Base-by-base conservation (phyloP, 1,140 invertebrate species). In the Lepidotrigona ventralis region DNA sequence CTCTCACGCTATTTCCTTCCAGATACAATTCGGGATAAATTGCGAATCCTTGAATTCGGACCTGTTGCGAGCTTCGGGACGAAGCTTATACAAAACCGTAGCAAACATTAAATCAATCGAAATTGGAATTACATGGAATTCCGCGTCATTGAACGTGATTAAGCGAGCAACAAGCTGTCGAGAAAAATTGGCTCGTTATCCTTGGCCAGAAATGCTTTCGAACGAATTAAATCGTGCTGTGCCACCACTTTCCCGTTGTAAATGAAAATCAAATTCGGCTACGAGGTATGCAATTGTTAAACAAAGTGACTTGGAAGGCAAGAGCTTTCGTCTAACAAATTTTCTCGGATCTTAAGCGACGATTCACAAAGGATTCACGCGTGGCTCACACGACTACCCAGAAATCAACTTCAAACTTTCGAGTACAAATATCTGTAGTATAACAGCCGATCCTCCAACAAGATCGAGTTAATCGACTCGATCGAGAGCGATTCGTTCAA, bases 1-100 rank as follows among this genome's bases (percentile, higher is more conserved):
- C 39, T 12, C 11, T 12, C 17, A 0, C 1, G 23, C 19, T 68
- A 75, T 58, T 81, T 66, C 75, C 56, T 66, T 46, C 3, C n/a
- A 51, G 11, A 54, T 54, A 66, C 75, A 75, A 81, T 75, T 51
- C 51, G 33, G 53, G 15, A 66, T 81, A 81, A 74, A 81, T 73
- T 74, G 46, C 19, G 3, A n/a, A n/a, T n/a, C 60, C 21, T 19
- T 23, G 33, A 51, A 54, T 17, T 54, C 21, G n/a, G 11, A 11
- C 23, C 51, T 17, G 17, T 46, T 56, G 26, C 15, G 33, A 46
- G 23, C 14, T 51, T 21, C 19, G 19, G 51, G 23, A 70, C 9
- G 53, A 46, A 58, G 33, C 8, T 33, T n/a, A 23, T 51, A 26
- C 8, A 26, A 2, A 2, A 33, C 15, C 21, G 26, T 26, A 33